Conservation (phyloP, 1,140 invertebrate genomes). For the Bombus confusus region DNA sequence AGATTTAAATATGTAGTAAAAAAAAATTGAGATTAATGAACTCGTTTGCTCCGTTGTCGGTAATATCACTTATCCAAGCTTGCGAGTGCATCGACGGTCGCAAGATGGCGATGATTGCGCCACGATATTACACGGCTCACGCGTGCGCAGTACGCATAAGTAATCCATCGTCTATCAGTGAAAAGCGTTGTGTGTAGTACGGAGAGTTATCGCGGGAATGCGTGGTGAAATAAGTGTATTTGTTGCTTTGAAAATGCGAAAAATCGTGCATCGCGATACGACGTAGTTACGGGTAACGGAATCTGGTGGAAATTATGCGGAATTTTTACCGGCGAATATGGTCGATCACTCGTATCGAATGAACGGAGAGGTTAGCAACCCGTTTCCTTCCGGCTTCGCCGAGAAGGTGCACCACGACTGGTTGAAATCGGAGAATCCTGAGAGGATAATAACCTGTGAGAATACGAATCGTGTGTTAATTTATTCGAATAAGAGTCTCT, state of each 20-base stretch:
- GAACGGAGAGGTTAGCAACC: slow-evolving; percentile 1
- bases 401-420: slow-evolving; percentile 44
- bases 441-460: slow-evolving; percentile 13
- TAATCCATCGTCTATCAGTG: not conserved
- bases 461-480: slow-evolving; percentile 13
- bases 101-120: not conserved
- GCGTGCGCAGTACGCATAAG: not conserved
- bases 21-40: not conserved
- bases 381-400: slow-evolving; percentile 30
- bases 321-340: not conserved
- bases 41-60: not conserved
- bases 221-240: not conserved
- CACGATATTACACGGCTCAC: not conserved
- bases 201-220: not conserved
- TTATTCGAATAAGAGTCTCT: not conserved
- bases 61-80: not conserved
- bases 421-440: slow-evolving; percentile 47
- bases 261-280: not conserved
- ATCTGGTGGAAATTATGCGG: not conserved
- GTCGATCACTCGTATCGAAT: not conserved
- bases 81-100: not conserved
- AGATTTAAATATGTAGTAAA: not conserved
- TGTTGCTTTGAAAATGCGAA: not conserved
- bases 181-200: slow-evolving; percentile 14
- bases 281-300: not conserved